Conservation (phyloP, 2,888 invertebrate genomes). For the Microplitis manilae region DNA sequence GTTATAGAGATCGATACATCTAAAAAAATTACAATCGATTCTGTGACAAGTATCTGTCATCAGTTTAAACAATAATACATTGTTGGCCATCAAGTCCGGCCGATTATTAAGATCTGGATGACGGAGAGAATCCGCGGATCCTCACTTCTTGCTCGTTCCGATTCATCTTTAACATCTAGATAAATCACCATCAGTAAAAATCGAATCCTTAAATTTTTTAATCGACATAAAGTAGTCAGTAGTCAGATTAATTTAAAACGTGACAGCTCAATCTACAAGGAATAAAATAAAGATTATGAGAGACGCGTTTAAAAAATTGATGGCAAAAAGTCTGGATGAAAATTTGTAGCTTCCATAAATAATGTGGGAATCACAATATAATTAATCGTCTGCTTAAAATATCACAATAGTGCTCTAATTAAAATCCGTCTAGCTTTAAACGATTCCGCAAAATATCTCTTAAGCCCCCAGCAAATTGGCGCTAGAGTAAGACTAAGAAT, state of each 20-base stretch:
- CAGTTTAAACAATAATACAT: slow-evolving; percentile 17
- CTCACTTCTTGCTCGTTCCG: slow-evolving; percentile 32
- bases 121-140: slow-evolving; percentile 32
- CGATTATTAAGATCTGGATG: slow-evolving; percentile 32
- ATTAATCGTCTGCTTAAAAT: background rate
- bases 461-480: background rate
- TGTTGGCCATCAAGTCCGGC: slow-evolving; percentile 13
- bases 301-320: background rate
- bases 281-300: no score
- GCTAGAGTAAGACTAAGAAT: background rate
- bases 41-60: slow-evolving; percentile 24
- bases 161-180: slow-evolving; percentile 26
- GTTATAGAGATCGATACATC: slow-evolving; percentile 15
- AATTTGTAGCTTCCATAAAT: background rate
- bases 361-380: background rate
- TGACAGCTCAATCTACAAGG: background rate
- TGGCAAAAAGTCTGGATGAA: background rate
- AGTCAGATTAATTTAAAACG: background rate
- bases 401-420: background rate
- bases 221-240: background rate
- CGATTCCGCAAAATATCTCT: background rate
- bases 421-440: background rate
- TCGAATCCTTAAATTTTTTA: slow-evolving; percentile 15
- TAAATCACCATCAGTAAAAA: slow-evolving; percentile 38
- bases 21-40: slow-evolving; percentile 21